Evolutionary conservation across 2,113 vertebrate species (phyloP), one percentile per base, ranked within the genome.

Genomic region (Pantherophis guttatus): DNA sequence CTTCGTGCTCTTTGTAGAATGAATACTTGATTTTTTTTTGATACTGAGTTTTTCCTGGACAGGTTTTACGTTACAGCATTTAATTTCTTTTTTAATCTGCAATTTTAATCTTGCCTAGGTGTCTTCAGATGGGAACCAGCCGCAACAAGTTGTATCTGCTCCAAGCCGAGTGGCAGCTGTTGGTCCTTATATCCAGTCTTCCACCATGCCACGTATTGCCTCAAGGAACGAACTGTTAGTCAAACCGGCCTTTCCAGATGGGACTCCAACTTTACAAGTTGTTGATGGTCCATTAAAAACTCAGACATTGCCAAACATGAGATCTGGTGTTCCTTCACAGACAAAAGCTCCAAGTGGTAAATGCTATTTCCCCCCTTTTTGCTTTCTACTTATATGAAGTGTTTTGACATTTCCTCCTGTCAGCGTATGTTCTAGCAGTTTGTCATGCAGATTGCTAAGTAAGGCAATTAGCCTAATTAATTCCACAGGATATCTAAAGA

Each of bases 131-230:
- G 98, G 97, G 54, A 98, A 97, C 95, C 97, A 97, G 26, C 96
- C 98, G 23, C 99, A 98, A 95, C 98, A 97, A 90, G 98, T 96
- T 0, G 97, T 97, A 92, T 97, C 98, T 2, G 98, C 98, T 59
- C 97, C 97, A 6, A 98, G 98, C 92, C 98, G 99, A 0, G 99
- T 99, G 97, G 99, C 99, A 17, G 99, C 99, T 0, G 99, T 99
- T 3, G 99, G 99, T 59, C 99, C 99, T 1, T 99, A 99, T 29
- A 99, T 99, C 94, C 99, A 99, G 97, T 99, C 99, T 0, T 98
- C 99, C 95, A 99, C 99, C 17, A 98, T 99, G 98, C 99, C 99
- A 13, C 98, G 99, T 12, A 97, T 98, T 93, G 96, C 97, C 88
- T 97, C 97, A 21, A 98, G 98, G 95, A 98, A 98, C 0, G 99